Conservation (phyloP, 2,797 vertebrate genomes). For the Pyrocephalus nanus region DNA sequence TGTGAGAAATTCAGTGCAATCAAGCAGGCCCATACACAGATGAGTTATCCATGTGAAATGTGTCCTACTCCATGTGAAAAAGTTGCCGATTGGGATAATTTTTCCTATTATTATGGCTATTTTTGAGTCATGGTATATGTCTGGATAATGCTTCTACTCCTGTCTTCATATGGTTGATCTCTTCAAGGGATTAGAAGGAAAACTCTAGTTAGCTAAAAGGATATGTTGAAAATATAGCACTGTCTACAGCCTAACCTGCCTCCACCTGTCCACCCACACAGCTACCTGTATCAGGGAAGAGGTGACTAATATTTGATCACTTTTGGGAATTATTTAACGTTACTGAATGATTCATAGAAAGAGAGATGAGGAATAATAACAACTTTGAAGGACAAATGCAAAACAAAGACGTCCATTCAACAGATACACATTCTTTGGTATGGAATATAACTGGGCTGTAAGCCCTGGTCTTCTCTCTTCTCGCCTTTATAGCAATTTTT, state of each 20-base stretch:
- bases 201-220: slow-evolving; percentile 10
- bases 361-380: not conserved
- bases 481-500: not conserved
- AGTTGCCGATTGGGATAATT: not conserved
- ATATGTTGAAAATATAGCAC: slow-evolving; percentile 17
- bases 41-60: slow-evolving; percentile 29
- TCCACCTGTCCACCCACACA: slow-evolving; percentile 30
- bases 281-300: slow-evolving; percentile 26
- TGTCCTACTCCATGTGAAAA: not conserved
- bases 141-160: slow-evolving; percentile 27
- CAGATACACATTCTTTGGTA: not conserved
- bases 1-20: not conserved
- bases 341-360: slow-evolving; percentile 27
- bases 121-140: slow-evolving; percentile 49
- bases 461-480: not conserved
- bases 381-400: slow-evolving; percentile 8
- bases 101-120: not conserved
- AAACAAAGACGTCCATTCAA: not conserved
- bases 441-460: not conserved
- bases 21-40: not conserved
- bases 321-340: slow-evolving; percentile 13
- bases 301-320: slow-evolving; percentile 55
- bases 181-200: slow-evolving; percentile 14
- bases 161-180: not conserved
- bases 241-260: slow-evolving; percentile 44